phyloP scores from a whole-genome alignment of 35 echinoderm and acorn worm species.

The Eucidaris tribuloides region DNA sequence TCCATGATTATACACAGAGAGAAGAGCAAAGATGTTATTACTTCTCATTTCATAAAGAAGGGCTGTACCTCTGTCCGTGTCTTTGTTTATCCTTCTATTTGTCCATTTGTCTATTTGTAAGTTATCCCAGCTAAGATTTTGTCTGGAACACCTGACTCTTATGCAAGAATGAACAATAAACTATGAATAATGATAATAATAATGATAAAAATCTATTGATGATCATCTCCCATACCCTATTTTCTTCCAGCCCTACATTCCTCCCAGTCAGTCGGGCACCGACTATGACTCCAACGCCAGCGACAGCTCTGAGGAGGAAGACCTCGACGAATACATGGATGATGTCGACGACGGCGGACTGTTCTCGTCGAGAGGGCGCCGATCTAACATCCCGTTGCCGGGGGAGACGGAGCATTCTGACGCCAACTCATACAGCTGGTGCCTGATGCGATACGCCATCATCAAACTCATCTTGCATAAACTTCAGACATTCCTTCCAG shows the following conservation, averaged over 20 bases:
- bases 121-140: no score
- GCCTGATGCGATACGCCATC: slow-evolving; percentile 84
- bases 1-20: no score
- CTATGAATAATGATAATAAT: no score
- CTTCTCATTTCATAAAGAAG: no score
- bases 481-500: slow-evolving; percentile 63
- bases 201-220: no score
- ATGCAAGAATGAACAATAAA: no score
- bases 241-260: slow-evolving; percentile 71
- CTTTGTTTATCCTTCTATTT: no score
- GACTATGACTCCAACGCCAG: slow-evolving; percentile 94
- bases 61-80: no score
- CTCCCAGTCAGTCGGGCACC: slow-evolving; percentile 53
- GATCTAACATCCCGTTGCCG: not conserved
- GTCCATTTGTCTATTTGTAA: no score
- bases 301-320: slow-evolving; percentile 76
- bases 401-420: slow-evolving; percentile 74
- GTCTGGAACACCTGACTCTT: no score
- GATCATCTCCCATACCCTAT: not conserved
- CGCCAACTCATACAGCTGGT: slow-evolving; percentile 93
- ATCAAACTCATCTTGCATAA: slow-evolving; percentile 74
- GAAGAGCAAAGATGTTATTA: no score
- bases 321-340: slow-evolving; percentile 58
- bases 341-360: slow-evolving; percentile 36
- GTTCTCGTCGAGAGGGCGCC: slow-evolving; percentile 5